These are phyloP conservation scores for Pyralis farinalis DNA, from an alignment of 2,888 invertebrate species.

Conservation along the genomic window DNA sequence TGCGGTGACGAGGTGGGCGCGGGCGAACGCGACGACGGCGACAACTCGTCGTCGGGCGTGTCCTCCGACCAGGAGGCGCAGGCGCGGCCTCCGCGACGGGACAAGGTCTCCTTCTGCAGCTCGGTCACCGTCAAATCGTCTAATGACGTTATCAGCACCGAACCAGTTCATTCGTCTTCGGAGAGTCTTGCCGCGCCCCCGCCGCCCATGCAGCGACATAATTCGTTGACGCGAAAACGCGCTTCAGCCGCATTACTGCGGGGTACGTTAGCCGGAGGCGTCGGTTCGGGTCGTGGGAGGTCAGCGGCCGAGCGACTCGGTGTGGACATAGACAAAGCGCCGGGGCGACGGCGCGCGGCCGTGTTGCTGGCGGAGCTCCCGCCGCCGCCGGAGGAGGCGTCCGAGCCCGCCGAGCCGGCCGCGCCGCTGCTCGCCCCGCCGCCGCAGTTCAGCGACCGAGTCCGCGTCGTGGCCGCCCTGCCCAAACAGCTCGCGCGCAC, in stretches of 20 bases:
- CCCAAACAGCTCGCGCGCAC: slow-evolving; percentile 84
- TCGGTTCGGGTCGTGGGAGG: slow-evolving; percentile 35
- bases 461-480: slow-evolving; percentile 91
- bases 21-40: slow-evolving; percentile 86
- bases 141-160: slow-evolving; percentile 77
- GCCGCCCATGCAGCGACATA: slow-evolving; percentile 80
- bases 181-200: slow-evolving; percentile 63
- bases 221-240: slow-evolving; percentile 82
- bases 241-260: slow-evolving; percentile 81
- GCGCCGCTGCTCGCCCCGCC: slow-evolving; percentile 89
- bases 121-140: slow-evolving; percentile 75
- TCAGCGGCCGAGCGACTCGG: slow-evolving; percentile 72
- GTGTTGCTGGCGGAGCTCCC: slow-evolving; percentile 90
- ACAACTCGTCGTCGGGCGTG: slow-evolving; percentile 93
- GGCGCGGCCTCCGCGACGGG: slow-evolving; percentile 49
- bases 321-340: slow-evolving; percentile 59
- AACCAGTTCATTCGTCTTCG: slow-evolving; percentile 73
- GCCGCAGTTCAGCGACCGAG: slow-evolving; percentile 94
- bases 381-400: slow-evolving; percentile 86
- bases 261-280: slow-evolving; percentile 46
- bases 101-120: slow-evolving; percentile 74
- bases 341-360: slow-evolving; percentile 81
- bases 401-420: slow-evolving; percentile 41
- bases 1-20: slow-evolving; percentile 89
- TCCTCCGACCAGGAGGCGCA: slow-evolving; percentile 89